Percentiles rank a stretch among this genome's conserved stretches.
Evolutionary conservation across 1,140 invertebrate genomes (phyloP).

Genomic region (Diorhabda carinulata): DNA sequence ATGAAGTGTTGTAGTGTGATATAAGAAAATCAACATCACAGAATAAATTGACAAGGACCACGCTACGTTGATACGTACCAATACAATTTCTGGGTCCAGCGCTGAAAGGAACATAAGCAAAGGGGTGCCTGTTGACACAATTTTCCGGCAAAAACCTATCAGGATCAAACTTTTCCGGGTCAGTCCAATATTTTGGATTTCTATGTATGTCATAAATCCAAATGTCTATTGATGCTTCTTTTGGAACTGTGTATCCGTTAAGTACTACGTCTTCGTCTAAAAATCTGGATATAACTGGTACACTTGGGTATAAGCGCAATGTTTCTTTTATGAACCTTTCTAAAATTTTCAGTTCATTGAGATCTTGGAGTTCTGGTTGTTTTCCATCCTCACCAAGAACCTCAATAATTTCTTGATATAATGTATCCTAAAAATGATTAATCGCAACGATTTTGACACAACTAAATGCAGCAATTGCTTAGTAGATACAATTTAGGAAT

Average conservation of each 20-base stretch:
- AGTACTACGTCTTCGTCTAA: conserved; percentile 49
- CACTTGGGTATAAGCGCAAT: conserved; percentile 63
- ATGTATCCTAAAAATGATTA: conserved; percentile 62
- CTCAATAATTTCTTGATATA: conserved; percentile 15
- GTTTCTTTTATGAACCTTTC: conserved; percentile 65
- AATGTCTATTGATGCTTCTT: conserved; percentile 2
- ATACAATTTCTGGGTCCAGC: conserved; percentile 64
- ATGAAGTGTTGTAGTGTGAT: too few species aligned
- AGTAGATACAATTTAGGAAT: too few species aligned
- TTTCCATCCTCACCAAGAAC: conserved; percentile 49
- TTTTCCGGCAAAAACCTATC: conserved; percentile 64
- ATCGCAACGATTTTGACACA: too few species aligned
- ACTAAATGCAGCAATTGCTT: too few species aligned
- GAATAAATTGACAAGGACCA: too few species aligned
- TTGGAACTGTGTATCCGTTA: conserved; percentile 9
- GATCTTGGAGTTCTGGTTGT: conserved; percentile 54
- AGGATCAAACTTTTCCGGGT: conserved; percentile 65
- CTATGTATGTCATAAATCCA: conserved; percentile 32
- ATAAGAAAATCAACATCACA: too few species aligned
- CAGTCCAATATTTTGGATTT: conserved; percentile 50
- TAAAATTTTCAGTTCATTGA: conserved; percentile 61
- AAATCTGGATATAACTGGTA: conserved; percentile 59
- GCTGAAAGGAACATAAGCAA: conserved; percentile 62
- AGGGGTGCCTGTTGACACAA: conserved; percentile 48
- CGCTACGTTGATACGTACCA: conserved; percentile 40